Percentiles rank a stretch among this genome's conserved stretches.
Evolutionary conservation across 2,113 vertebrate genomes (phyloP).

Genomic region (Orientallactaga bullata): DNA sequence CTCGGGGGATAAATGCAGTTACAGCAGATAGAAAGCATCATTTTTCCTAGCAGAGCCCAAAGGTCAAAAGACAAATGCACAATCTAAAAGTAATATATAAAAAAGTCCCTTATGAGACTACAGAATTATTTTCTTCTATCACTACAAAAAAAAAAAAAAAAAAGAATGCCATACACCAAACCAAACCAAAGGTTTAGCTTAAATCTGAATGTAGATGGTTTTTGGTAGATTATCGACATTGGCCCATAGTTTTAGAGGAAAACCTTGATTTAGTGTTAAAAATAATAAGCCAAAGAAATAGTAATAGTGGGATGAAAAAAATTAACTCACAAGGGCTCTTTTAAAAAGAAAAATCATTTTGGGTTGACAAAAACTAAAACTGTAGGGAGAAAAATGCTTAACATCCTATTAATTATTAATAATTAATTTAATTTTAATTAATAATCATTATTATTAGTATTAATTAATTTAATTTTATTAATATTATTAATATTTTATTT

Average conservation of each 20-base stretch:
- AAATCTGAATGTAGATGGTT: not conserved
- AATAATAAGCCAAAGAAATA: not conserved
- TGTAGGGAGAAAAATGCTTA: not conserved
- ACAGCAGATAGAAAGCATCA: not conserved
- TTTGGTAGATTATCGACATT: not conserved
- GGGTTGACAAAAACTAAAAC: conserved; percentile 27
- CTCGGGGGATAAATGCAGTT: not conserved
- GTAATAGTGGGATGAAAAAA: not conserved
- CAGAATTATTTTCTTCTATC: not conserved
- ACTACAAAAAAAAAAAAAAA: not conserved
- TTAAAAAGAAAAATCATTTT: conserved; percentile 6
- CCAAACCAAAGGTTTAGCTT: not conserved
- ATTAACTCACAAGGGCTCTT: not conserved
- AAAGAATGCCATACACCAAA: conserved; percentile 69
- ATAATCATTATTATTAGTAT: no score
- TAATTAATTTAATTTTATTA: no score
- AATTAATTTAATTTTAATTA: no score
- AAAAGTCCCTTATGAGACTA: conserved; percentile 59
- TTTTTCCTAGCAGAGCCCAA: conserved; percentile 48
- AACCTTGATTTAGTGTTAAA: not conserved
- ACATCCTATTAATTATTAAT: not conserved
- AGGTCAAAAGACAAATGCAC: conserved; percentile 45
- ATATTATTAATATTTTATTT: no score
- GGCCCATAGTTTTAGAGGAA: not conserved
- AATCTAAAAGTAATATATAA: conserved; percentile 62